Percentiles rank a stretch among this genome's conserved stretches.
phyloP scores from a whole-genome alignment of 37 sponge, comb jelly and placozoan genomes.

The Beroe ovata region DNA sequence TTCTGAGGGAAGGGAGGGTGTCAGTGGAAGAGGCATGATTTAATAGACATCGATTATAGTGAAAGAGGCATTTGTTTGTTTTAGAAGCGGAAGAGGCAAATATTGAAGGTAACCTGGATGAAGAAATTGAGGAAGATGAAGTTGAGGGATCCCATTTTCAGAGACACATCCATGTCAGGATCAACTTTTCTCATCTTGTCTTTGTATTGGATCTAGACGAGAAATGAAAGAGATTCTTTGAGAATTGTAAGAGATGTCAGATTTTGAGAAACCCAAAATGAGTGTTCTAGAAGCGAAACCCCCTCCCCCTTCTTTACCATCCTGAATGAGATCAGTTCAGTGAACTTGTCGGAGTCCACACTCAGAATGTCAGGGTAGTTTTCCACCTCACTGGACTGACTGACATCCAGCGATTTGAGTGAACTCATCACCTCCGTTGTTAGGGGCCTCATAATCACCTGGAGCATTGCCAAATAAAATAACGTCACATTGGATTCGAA shows the following conservation, averaged over 20 bases:
- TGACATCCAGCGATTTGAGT: slow-evolving; percentile 30
- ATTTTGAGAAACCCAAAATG: too few relatives aligned
- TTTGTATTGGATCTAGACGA: slow-evolving; percentile 43
- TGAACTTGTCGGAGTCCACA: background rate
- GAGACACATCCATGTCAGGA: slow-evolving; percentile 12
- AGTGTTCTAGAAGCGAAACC: too few relatives aligned
- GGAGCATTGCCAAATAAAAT: too few relatives aligned
- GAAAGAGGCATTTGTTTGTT: too few relatives aligned
- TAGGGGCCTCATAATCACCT: slow-evolving; percentile 2
- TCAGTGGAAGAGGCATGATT: too few relatives aligned
- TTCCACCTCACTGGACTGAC: background rate
- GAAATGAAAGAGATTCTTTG: too few relatives aligned
- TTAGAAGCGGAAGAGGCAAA: too few relatives aligned
- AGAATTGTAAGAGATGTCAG: too few relatives aligned
- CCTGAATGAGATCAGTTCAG: slow-evolving; percentile 42
- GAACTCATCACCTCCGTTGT: slow-evolving; percentile 23
- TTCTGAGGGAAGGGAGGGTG: slow-evolving; percentile 23
- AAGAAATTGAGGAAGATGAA: slow-evolving; percentile 62
- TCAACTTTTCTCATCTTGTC: background rate
- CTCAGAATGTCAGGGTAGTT: background rate
- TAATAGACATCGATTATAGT: too few relatives aligned
- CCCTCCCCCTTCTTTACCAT: slow-evolving; percentile 44
- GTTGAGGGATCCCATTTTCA: slow-evolving; percentile 45
- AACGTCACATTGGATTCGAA: too few relatives aligned
- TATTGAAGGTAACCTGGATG: slow-evolving; percentile 23